A percentile compares a stretch with the other conserved stretches of the same genome.
These are phyloP conservation scores for Eunapius fragilis DNA, from an alignment of 37 sponge, comb jelly and placozoan genomes.

Conservation along the genomic window DNA sequence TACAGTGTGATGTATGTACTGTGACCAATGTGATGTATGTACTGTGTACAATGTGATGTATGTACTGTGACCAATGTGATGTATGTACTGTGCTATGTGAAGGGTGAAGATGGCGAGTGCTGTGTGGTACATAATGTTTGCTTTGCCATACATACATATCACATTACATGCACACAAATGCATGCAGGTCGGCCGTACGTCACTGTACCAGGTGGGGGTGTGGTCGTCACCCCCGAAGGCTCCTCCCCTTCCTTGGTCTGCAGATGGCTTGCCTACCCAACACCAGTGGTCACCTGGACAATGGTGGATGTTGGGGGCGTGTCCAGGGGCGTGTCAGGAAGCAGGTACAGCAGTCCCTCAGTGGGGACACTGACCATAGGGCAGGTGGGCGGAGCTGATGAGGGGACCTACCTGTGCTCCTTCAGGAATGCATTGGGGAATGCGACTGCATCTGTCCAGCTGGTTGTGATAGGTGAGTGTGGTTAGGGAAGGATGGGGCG, in stretches of 20 bases:
- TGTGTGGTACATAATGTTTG: too few relatives aligned
- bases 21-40: too few relatives aligned
- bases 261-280: background rate
- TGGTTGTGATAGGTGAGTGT: background rate
- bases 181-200: background rate
- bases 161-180: background rate
- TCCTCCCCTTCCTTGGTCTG: background rate
- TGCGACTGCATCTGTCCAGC: background rate
- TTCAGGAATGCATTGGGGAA: background rate
- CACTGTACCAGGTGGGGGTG: background rate
- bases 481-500: background rate
- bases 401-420: background rate
- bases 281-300: background rate
- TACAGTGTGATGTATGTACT: too few relatives aligned
- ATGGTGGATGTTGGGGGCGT: background rate
- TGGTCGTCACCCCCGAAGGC: background rate
- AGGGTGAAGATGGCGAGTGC: too few relatives aligned
- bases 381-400: background rate
- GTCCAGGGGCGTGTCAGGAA: background rate
- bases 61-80: too few relatives aligned
- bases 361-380: background rate
- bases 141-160: background rate
- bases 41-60: too few relatives aligned
- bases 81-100: too few relatives aligned
- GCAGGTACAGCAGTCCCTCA: background rate